These are phyloP conservation scores for Vannuccia rotundouncinata DNA, from an alignment of 2,888 invertebrate genomes.

Conservation along the genomic window DNA sequence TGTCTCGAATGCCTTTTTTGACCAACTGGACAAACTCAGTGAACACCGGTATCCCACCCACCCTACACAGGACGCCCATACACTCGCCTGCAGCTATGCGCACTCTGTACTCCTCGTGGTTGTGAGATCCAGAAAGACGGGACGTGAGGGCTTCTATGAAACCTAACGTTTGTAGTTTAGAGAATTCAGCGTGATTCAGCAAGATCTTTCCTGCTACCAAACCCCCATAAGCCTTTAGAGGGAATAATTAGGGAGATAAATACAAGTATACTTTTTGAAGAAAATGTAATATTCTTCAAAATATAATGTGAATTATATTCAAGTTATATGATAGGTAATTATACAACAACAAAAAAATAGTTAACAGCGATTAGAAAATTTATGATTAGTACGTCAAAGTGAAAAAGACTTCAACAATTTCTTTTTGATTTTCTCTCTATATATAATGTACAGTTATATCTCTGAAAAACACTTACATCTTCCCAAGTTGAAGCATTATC, in stretches of 20 bases:
- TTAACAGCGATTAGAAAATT: too few species aligned
- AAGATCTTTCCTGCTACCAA: neutral
- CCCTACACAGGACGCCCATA: slow-evolving; percentile 22
- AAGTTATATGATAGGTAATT: too few species aligned
- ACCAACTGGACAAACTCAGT: neutral
- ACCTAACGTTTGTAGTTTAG: neutral
- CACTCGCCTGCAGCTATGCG: slow-evolving; percentile 56
- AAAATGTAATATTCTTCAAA: too few species aligned
- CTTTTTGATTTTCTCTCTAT: neutral
- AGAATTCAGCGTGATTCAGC: neutral
- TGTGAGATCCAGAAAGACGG: neutral
- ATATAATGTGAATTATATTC: too few species aligned
- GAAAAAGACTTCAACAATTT: too few species aligned
- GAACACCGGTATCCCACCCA: neutral
- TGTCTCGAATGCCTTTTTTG: slow-evolving; percentile 54
- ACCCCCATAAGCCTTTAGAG: neutral
- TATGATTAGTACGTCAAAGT: too few species aligned
- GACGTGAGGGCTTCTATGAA: neutral
- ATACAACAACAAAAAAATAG: too few species aligned
- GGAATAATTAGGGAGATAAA: neutral
- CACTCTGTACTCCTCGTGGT: slow-evolving; percentile 57
- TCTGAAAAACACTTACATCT: neutral
- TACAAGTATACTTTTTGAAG: neutral
- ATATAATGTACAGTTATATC: neutral
- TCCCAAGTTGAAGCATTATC: neutral